Conservation (phyloP, 1,140 invertebrate genomes). For the Ridgeia piscesae region DNA sequence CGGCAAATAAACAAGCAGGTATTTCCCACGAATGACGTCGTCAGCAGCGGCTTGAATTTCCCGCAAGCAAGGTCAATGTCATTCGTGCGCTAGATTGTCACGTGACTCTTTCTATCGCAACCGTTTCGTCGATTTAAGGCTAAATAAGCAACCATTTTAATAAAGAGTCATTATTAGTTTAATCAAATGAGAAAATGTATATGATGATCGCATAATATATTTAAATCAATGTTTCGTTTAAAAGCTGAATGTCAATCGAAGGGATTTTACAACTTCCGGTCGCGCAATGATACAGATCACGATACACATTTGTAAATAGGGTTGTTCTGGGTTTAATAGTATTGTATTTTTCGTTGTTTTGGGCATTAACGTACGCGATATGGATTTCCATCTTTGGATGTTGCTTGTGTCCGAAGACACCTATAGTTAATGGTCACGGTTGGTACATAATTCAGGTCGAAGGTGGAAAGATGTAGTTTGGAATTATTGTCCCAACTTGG, state of each 20-base stretch:
- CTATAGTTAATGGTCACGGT: not conserved
- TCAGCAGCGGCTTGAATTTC: not conserved
- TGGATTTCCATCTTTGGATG: conserved; percentile 5
- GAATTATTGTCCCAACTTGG: conserved; percentile 5
- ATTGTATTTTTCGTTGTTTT: not conserved
- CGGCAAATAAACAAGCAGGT: not conserved
- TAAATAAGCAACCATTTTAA: not conserved
- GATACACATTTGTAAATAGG: conserved; percentile 6
- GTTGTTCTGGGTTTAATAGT: conserved; percentile 5
- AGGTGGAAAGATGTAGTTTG: not conserved
- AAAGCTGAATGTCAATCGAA: not conserved
- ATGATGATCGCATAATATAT: not conserved
- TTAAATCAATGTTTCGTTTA: not conserved
- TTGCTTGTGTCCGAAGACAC: conserved; percentile 3
- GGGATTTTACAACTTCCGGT: not conserved
- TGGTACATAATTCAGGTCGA: not conserved
- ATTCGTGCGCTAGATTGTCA: not conserved
- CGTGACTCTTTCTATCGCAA: not conserved
- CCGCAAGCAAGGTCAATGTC: not conserved
- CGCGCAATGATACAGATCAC: conserved; percentile 3
- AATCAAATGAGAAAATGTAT: not conserved
- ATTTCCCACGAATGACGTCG: not conserved
- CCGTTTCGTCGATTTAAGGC: not conserved
- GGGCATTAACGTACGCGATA: not conserved
- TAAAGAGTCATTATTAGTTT: not conserved